phyloP scores from a whole-genome alignment of 2,888 invertebrate genomes.

The Agrotis puta region DNA sequence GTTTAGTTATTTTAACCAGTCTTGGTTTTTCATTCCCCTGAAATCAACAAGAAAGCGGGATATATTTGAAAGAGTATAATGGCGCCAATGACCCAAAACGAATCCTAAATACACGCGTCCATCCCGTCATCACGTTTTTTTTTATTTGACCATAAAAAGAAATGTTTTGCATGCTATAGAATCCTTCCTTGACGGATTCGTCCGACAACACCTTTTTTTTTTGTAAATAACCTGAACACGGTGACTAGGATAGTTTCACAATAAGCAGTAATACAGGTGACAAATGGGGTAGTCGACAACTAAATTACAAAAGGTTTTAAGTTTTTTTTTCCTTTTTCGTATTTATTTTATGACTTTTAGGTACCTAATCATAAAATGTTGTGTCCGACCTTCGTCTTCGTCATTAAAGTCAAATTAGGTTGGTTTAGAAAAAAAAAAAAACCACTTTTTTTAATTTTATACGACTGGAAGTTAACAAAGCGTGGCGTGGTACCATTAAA shows the following conservation, averaged over 20 bases:
- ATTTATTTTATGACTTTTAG: constrained; percentile 21
- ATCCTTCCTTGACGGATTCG: too few relatives aligned
- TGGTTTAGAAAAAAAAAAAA: constrained; percentile 14
- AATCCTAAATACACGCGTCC: too few relatives aligned
- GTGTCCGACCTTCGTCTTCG: constrained; percentile 38
- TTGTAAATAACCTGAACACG: too few relatives aligned
- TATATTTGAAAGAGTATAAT: not conserved
- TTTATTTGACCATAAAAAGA: too few relatives aligned
- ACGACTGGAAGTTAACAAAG: constrained; percentile 19
- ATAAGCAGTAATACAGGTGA: not conserved
- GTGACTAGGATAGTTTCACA: not conserved
- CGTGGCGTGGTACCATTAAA: constrained; percentile 19
- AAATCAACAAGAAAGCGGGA: not conserved
- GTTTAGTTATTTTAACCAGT: not conserved
- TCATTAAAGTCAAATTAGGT: constrained; percentile 50
- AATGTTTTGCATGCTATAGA: too few relatives aligned
- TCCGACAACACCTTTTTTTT: too few relatives aligned
- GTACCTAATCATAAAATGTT: constrained; percentile 41
- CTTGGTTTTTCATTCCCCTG: not conserved
- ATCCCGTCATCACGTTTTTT: too few relatives aligned
- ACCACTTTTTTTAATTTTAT: constrained; percentile 18
- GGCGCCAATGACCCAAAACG: not conserved
- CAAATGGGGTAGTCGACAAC: too few relatives aligned
- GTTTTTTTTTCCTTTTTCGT: constrained; percentile 6
- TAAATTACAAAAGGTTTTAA: too few relatives aligned